A percentile compares a stretch with the other conserved stretches of the same genome.
Evolutionary conservation across 2,888 invertebrate genomes (phyloP).

Genomic region (Yponomeuta malinellus): DNA sequence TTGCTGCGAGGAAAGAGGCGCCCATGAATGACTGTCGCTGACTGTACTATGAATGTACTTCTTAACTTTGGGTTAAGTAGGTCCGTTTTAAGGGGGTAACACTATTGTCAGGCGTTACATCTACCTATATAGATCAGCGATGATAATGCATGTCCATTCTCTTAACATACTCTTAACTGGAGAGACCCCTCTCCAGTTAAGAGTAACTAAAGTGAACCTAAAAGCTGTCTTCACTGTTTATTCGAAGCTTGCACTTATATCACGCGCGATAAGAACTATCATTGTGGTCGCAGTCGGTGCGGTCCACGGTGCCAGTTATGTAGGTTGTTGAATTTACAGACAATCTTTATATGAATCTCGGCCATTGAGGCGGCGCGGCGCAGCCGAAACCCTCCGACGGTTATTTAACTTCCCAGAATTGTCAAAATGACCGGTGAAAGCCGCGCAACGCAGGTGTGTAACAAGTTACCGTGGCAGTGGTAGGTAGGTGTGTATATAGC

Average conservation of each 20-base stretch:
- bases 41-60: no score
- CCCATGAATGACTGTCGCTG: no score
- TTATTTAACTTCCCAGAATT: slow-evolving; percentile 58
- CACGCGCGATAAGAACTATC: no score
- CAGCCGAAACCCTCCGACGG: slow-evolving; percentile 27
- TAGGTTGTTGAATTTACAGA: slow-evolving; percentile 19
- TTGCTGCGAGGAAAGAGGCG: no score
- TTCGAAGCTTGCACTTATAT: no score
- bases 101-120: slow-evolving; percentile 3
- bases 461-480: slow-evolving; percentile 31
- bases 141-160: slow-evolving; percentile 3
- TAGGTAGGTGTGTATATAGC: neutral
- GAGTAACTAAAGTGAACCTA: neutral
- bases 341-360: slow-evolving; percentile 36
- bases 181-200: neutral
- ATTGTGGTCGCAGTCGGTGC: no score
- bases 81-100: neutral
- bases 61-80: no score
- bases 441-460: slow-evolving; percentile 47
- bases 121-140: neutral
- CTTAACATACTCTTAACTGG: no score
- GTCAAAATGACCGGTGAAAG: slow-evolving; percentile 55
- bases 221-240: no score
- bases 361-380: slow-evolving; percentile 25
- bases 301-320: neutral